Evolutionary conservation across 1,140 invertebrate species (phyloP), one percentile per base, ranked within the genome.

Genomic region (Euwallacea fornicatus): DNA sequence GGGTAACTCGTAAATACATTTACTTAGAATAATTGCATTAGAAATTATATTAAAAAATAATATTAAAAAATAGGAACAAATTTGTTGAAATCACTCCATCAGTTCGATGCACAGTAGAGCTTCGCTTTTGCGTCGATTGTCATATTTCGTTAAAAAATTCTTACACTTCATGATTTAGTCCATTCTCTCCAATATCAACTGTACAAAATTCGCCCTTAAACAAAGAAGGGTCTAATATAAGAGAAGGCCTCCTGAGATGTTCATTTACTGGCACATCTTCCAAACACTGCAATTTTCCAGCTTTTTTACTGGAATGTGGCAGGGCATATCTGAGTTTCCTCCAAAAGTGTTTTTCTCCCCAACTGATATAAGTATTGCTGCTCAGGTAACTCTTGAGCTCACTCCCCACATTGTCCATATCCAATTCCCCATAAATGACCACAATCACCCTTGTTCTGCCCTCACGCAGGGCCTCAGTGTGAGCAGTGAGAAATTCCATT

Each of bases 301-400:
- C 16, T 15, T 54, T 69, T 69, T 10, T 21, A 9, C 50, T 64
- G 0, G 66, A 68, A 68, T 77, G 76, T 0, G 77, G 78, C 44
- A 79, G 50, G n/a, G 78, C 91, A 74, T 91, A 94, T 21, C 85
- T 83, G 15, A 96, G 79, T 80, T 92, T 94, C 54, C 93, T 87
- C 92, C 93, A 96, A 77, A 97, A 96, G 86, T 88, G 89, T 7
- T 88, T 89, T 78, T 95, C 92, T 13, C 88, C 90, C 89, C 90
- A 93, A 74, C 92, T 87, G 0, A 97, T 84, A 76, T 95, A 97
- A 0, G 95, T 97, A 79, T 95, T 96, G 76, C 90, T 92, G n/a
- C 86, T 86, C 0, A 96, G 78, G 75, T 96, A 95, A 0, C 88
- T 85, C 72, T 88, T 86, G 0, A 96, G 79, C 75, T 95, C 92